phyloP scores from a whole-genome alignment of 2,888 invertebrate genomes.

The Sepioteuthis lessoniana region DNA sequence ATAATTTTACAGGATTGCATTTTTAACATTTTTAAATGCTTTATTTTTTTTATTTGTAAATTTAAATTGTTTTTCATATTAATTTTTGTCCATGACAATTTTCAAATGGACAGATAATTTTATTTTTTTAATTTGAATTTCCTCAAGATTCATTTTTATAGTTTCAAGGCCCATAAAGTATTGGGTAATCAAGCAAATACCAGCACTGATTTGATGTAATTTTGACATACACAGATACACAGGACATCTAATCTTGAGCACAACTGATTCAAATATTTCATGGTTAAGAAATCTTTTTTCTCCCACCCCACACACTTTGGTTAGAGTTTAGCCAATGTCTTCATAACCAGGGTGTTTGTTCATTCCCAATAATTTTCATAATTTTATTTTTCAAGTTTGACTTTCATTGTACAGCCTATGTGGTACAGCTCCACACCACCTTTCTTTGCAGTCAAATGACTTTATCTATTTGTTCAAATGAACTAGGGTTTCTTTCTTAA shows the following conservation, averaged over 20 bases:
- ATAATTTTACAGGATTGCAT: neutral
- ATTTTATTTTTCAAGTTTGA: neutral
- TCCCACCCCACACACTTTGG: neutral
- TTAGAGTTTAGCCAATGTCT: neutral
- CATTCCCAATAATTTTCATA: neutral
- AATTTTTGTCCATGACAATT: neutral
- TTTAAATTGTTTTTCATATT: neutral
- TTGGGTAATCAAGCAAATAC: neutral
- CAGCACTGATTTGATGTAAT: neutral
- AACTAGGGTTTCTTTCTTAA: too few relatives aligned
- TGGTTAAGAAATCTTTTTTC: neutral
- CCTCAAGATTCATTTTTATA: neutral
- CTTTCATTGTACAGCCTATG: neutral
- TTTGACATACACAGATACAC: neutral
- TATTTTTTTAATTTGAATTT: neutral
- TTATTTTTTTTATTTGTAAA: neutral
- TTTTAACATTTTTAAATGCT: neutral
- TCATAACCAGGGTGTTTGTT: neutral
- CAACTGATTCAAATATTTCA: neutral
- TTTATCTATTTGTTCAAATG: neutral
- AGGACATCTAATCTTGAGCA: slow-evolving; percentile 10
- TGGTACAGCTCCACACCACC: slow-evolving; percentile 23
- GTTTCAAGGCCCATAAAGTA: neutral
- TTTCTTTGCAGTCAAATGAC: slow-evolving; percentile 33
- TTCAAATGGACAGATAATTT: neutral